phyloP scores from a whole-genome alignment of 2,113 vertebrate species.

The Bothrops jararaca region DNA sequence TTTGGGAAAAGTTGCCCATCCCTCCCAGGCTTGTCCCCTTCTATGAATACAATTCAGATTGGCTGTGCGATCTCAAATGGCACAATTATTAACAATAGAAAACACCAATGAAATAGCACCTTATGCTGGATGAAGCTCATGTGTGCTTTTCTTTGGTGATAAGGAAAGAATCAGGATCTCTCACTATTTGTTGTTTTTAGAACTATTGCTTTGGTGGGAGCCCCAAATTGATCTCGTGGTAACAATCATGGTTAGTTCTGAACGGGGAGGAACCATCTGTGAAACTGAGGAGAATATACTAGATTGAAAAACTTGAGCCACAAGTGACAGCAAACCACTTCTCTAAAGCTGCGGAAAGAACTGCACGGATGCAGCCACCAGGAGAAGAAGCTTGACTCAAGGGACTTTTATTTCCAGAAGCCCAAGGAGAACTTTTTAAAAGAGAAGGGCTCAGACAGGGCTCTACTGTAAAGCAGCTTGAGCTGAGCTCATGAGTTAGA shows the following conservation, averaged over 20 bases:
- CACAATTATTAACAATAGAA: neutral
- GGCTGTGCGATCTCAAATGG: neutral
- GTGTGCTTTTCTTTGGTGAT: neutral
- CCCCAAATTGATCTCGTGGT: neutral
- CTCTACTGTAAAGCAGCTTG: neutral
- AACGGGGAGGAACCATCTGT: neutral
- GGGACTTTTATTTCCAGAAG: neutral
- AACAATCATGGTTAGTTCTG: neutral
- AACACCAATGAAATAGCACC: neutral
- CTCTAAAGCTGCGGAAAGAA: neutral
- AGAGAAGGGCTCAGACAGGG: neutral
- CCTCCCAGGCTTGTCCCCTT: neutral
- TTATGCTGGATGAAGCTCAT: neutral
- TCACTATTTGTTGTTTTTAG: neutral
- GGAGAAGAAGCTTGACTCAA: neutral
- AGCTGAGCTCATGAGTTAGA: neutral
- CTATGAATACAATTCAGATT: neutral
- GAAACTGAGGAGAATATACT: neutral
- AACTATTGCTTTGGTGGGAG: neutral
- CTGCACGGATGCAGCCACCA: neutral
- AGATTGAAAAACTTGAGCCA: neutral
- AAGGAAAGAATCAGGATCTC: too few relatives aligned
- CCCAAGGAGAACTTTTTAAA: neutral
- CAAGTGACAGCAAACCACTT: neutral
- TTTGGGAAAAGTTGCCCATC: neutral